These are phyloP conservation scores for Hydropsyche betteni DNA, from an alignment of 2,888 invertebrate genomes.

Conservation along the genomic window DNA sequence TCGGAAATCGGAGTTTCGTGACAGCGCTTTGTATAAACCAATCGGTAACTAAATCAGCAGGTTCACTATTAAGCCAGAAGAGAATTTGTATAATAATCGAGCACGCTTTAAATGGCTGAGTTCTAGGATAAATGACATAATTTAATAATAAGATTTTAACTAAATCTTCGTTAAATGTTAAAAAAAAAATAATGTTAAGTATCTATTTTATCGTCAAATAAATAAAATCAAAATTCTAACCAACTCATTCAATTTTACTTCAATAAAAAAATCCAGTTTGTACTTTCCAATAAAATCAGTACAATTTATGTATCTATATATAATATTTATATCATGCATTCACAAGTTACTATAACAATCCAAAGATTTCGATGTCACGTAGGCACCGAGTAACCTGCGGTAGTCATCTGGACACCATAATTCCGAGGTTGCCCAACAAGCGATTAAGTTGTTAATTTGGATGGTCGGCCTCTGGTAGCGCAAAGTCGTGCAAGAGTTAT, in stretches of 20 bases:
- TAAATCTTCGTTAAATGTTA: too few species aligned
- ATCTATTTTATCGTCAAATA: too few species aligned
- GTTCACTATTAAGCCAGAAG: slow-evolving; percentile 43
- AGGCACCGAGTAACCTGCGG: not conserved
- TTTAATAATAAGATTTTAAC: too few species aligned
- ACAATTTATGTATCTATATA: too few species aligned
- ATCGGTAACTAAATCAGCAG: slow-evolving; percentile 49
- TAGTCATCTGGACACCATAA: slow-evolving; percentile 1
- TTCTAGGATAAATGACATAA: too few species aligned
- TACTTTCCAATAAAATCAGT: too few species aligned
- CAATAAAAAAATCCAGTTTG: too few species aligned
- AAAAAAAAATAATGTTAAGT: too few species aligned
- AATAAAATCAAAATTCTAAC: too few species aligned
- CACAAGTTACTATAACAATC: too few species aligned
- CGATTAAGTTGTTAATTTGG: slow-evolving; percentile 50
- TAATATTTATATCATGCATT: too few species aligned
- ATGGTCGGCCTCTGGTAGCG: slow-evolving; percentile 46
- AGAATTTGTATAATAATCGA: slow-evolving; percentile 33
- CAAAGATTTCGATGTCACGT: not conserved
- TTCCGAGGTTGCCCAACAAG: slow-evolving; percentile 45
- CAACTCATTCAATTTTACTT: too few species aligned
- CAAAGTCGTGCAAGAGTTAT: slow-evolving; percentile 47
- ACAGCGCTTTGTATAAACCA: slow-evolving; percentile 33
- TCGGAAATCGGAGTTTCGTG: slow-evolving; percentile 30
- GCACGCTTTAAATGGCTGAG: slow-evolving; percentile 8